Evolutionary conservation across 1,140 invertebrate genomes (phyloP).

Genomic region (Sogatella furcifera): DNA sequence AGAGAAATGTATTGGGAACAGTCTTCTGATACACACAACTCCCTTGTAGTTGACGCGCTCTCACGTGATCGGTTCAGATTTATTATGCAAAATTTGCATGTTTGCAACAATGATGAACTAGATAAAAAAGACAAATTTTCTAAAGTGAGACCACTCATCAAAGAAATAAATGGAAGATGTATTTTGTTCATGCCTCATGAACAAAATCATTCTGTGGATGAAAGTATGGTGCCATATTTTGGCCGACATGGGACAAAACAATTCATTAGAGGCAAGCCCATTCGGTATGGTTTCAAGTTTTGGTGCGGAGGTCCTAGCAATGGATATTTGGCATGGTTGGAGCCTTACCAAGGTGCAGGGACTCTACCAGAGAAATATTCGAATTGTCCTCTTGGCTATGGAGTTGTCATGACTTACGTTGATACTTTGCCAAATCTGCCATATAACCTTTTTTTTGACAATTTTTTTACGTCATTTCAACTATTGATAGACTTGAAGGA

Average conservation of each 20-base stretch:
- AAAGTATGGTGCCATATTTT: slow-evolving; percentile 24
- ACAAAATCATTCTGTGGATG: slow-evolving; percentile 23
- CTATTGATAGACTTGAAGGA: slow-evolving; percentile 19
- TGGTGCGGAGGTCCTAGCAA: slow-evolving; percentile 6
- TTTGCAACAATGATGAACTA: not conserved
- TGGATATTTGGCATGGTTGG: slow-evolving; percentile 15
- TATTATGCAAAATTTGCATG: not conserved
- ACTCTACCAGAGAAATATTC: slow-evolving; percentile 22
- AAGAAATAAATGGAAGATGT: slow-evolving; percentile 11
- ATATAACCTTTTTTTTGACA: slow-evolving; percentile 25
- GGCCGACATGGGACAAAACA: slow-evolving; percentile 24
- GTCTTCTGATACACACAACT: not conserved
- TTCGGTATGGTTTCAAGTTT: slow-evolving; percentile 14
- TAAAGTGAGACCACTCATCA: not conserved
- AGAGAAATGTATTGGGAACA: not conserved
- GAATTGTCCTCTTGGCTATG: slow-evolving; percentile 18
- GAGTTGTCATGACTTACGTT: slow-evolving; percentile 19
- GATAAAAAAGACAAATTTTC: not conserved
- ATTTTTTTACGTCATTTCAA: slow-evolving; percentile 24
- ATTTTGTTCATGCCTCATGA: slow-evolving; percentile 20
- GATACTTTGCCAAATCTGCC: slow-evolving; percentile 5
- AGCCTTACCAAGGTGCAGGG: slow-evolving; percentile 16
- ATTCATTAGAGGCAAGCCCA: slow-evolving; percentile 24
- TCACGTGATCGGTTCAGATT: not conserved
- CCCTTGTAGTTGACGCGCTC: not conserved